Conservation (phyloP, 2,888 invertebrate species). For the Autographa gamma region DNA sequence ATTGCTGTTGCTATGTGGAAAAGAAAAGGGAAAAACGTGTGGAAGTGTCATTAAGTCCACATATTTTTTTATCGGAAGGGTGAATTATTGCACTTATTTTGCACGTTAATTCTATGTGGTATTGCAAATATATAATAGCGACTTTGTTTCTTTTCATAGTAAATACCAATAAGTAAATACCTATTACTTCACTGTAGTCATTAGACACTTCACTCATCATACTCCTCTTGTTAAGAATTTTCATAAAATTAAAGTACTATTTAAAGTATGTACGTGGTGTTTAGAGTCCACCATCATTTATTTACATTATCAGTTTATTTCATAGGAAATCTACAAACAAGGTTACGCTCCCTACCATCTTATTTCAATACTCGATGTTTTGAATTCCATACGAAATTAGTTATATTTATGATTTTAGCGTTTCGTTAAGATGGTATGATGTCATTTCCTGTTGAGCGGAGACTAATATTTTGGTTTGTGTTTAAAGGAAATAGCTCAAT, state of each 20-base stretch:
- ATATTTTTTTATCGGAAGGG: no score
- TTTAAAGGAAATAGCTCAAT: not conserved
- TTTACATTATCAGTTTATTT: conserved; percentile 18
- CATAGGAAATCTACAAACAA: conserved; percentile 8
- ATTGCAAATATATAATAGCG: no score
- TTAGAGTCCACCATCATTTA: not conserved
- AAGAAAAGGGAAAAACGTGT: not conserved
- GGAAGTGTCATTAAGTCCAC: no score
- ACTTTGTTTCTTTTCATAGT: no score
- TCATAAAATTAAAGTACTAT: not conserved
- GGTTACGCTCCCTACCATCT: conserved; percentile 10
- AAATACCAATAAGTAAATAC: no score
- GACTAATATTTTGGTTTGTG: not conserved
- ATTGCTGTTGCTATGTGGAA: not conserved
- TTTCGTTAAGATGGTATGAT: not conserved
- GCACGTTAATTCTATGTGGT: no score
- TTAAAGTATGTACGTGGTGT: conserved; percentile 3
- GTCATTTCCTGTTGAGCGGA: not conserved
- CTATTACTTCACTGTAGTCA: no score
- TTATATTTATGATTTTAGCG: not conserved
- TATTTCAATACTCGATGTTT: conserved; percentile 4
- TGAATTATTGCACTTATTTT: no score
- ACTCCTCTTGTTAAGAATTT: no score
- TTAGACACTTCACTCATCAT: no score
- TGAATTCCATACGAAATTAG: conserved; percentile 5